Evolutionary conservation across 1,140 invertebrate genomes (phyloP).

Genomic region (Colletes gigas): DNA sequence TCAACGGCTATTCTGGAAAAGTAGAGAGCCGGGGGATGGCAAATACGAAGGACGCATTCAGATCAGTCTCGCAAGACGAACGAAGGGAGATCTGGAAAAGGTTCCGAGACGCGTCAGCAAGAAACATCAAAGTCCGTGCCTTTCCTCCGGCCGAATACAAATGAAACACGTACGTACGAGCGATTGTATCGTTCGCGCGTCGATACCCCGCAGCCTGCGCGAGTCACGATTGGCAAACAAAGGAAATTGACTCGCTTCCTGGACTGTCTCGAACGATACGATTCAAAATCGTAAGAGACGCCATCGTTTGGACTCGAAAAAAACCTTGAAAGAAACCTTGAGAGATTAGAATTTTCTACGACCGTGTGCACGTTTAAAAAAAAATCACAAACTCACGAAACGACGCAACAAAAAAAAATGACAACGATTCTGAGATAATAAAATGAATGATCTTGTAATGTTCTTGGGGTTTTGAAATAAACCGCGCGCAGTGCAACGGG

Average conservation of each 20-base stretch:
- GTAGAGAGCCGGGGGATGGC: conserved; percentile 52
- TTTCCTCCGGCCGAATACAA: conserved; percentile 71
- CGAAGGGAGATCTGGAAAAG: conserved; percentile 54
- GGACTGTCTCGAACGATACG: no score
- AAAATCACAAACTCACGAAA: no score
- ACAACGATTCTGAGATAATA: no score
- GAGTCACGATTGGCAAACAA: not conserved
- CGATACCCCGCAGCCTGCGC: conserved; percentile 1
- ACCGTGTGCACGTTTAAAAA: no score
- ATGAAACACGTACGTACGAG: conserved; percentile 46
- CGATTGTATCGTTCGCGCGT: conserved; percentile 49
- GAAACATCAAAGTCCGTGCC: conserved; percentile 74
- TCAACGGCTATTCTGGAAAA: conserved; percentile 40
- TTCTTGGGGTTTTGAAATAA: no score
- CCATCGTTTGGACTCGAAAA: no score
- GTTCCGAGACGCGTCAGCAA: conserved; percentile 71
- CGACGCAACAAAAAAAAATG: no score
- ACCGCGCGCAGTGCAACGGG: no score
- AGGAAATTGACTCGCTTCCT: not conserved
- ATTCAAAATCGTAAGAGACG: no score
- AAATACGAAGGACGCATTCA: conserved; percentile 78
- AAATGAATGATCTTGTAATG: no score
- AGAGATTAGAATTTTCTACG: no score
- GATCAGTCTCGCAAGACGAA: conserved; percentile 67
- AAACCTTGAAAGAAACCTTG: no score